These are phyloP conservation scores for Stichopus chloronotus DNA, from an alignment of 35 echinoderm and acorn worm genomes.

Conservation along the genomic window DNA sequence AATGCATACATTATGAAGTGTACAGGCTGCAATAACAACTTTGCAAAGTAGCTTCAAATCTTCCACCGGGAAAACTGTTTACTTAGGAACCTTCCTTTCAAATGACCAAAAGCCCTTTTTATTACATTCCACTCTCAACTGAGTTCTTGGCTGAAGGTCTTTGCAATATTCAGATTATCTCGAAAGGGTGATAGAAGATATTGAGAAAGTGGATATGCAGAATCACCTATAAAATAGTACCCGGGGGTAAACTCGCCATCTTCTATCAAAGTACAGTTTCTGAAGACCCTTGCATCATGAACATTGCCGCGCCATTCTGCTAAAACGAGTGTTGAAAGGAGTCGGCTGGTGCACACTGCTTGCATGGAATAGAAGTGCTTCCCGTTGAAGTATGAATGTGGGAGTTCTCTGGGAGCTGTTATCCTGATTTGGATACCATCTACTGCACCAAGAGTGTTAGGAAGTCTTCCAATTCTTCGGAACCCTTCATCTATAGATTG, in stretches of 20 bases:
- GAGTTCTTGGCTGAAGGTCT: conserved; percentile 27
- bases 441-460: conserved; percentile 29
- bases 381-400: conserved; percentile 28
- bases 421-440: conserved; percentile 42
- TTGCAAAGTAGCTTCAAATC: conserved; percentile 37
- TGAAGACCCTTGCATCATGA: conserved; percentile 45
- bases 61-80: conserved; percentile 26
- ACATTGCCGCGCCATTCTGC: conserved; percentile 52
- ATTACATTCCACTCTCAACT: conserved; percentile 52
- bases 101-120: conserved; percentile 54
- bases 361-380: conserved; percentile 18
- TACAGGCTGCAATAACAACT: conserved; percentile 4
- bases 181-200: conserved; percentile 59
- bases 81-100: conserved; percentile 45
- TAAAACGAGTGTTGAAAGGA: conserved; percentile 34
- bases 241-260: conserved; percentile 7
- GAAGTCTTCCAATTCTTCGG: conserved; percentile 15
- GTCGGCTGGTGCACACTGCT: not conserved
- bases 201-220: conserved; percentile 52
- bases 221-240: conserved; percentile 45
- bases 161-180: conserved; percentile 49
- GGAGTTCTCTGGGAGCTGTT: conserved; percentile 42
- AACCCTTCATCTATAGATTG: not conserved
- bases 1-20: conserved; percentile 43
- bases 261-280: conserved; percentile 29